phyloP scores from a whole-genome alignment of 1,140 invertebrate species.

The Drosophila virilis region DNA sequence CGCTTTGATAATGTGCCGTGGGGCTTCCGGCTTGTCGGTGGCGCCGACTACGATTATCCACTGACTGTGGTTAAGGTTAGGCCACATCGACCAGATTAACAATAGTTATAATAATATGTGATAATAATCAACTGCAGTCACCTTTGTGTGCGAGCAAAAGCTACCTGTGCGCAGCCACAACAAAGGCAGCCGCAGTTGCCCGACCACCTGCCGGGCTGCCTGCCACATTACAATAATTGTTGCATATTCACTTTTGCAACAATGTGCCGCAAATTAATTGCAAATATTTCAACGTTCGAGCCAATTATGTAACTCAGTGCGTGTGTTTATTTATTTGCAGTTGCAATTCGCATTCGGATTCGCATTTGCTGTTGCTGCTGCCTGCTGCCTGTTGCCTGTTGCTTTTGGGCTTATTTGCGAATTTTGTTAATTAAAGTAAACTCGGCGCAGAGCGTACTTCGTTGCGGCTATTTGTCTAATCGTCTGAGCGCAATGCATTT shows the following conservation, averaged over 20 bases:
- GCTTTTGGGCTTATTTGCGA: conserved; percentile 53
- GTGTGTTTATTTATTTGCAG: conserved; percentile 42
- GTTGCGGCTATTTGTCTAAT: conserved; percentile 55
- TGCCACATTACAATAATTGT: conserved; percentile 27
- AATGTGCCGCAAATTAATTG: conserved; percentile 50
- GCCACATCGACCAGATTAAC: conserved; percentile 37
- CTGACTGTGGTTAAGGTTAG: conserved; percentile 92
- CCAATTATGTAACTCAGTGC: conserved; percentile 36
- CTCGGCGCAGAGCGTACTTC: conserved; percentile 15
- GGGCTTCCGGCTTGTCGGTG: conserved; percentile 95
- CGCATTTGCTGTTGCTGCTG: neutral
- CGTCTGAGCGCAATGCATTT: conserved; percentile 50
- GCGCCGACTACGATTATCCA: conserved; percentile 92
- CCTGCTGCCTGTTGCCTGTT: too few species aligned
- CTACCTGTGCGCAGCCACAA: conserved; percentile 26
- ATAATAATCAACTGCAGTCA: conserved; percentile 8
- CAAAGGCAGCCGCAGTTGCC: conserved; percentile 5
- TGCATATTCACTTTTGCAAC: conserved; percentile 32
- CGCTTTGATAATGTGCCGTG: conserved; percentile 89
- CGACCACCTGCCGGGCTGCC: neutral
- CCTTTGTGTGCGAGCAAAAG: neutral
- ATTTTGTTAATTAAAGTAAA: conserved; percentile 78
- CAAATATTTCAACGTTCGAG: conserved; percentile 41
- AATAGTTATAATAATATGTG: conserved; percentile 7
- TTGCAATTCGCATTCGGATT: conserved; percentile 35